Evolutionary conservation across 1,140 invertebrate genomes (phyloP).

Genomic region (Bathynomus jamesi): DNA sequence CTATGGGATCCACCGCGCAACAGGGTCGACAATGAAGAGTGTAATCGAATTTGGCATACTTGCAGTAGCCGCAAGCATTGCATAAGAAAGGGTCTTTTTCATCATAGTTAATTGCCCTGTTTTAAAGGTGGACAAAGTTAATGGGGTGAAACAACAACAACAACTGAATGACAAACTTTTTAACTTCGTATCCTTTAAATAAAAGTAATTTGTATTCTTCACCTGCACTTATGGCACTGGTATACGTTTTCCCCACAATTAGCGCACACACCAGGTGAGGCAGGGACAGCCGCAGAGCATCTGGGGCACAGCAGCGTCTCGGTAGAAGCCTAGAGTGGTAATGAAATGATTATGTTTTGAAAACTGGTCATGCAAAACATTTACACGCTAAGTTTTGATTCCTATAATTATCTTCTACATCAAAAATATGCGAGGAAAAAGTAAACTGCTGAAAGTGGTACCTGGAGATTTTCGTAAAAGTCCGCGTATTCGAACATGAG

Average conservation of each 20-base stretch:
- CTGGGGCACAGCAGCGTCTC: conserved; percentile 93
- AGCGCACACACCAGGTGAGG: conserved; percentile 92
- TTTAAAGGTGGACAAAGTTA: no score
- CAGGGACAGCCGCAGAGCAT: conserved; percentile 89
- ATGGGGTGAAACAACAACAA: no score
- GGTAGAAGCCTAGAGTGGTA: conserved; percentile 55
- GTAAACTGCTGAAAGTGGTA: no score
- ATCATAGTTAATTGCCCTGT: conserved; percentile 92
- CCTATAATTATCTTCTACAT: no score
- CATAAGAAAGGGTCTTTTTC: conserved; percentile 98
- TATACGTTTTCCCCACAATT: conserved; percentile 99
- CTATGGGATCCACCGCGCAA: conserved; percentile 92
- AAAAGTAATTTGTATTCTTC: no score
- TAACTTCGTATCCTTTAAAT: no score
- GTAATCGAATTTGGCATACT: conserved; percentile 98
- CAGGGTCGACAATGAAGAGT: conserved; percentile 80
- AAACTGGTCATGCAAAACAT: no score
- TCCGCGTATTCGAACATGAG: conserved; percentile 98
- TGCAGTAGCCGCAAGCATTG: conserved; percentile 97
- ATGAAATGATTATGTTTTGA: no score
- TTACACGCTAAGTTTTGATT: no score
- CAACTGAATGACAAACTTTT: no score
- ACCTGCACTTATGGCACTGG: conserved; percentile 94
- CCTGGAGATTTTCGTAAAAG: conserved; percentile 83
- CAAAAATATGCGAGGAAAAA: no score